These are phyloP conservation scores for Forbesichthys papilliferus DNA, from an alignment of 2,113 vertebrate genomes.

Conservation along the genomic window DNA sequence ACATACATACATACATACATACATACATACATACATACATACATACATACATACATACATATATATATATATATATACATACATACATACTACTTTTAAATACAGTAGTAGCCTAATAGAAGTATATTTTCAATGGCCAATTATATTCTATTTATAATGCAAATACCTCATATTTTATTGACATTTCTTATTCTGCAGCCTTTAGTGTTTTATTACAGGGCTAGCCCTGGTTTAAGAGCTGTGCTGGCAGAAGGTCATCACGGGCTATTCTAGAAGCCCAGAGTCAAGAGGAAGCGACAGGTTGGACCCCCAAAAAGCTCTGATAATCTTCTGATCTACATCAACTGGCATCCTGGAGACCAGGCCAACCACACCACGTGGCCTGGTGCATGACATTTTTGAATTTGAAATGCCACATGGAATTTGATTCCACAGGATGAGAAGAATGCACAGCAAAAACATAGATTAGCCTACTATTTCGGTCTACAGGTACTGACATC, in stretches of 20 bases:
- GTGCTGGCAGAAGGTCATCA: not conserved
- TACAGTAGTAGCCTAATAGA: not conserved
- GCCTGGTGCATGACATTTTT: not conserved
- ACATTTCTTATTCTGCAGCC: too few relatives aligned
- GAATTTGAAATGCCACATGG: too few relatives aligned
- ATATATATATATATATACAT: not conserved
- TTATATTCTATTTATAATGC: too few relatives aligned
- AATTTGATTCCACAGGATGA: too few relatives aligned
- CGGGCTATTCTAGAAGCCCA: not conserved
- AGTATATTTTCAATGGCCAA: too few relatives aligned
- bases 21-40: not conserved
- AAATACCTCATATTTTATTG: too few relatives aligned
- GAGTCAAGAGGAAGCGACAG: not conserved
- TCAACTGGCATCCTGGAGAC: slow-evolving; percentile 1
- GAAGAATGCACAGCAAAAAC: too few relatives aligned
- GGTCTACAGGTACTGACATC: not conserved
- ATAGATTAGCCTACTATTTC: not conserved
- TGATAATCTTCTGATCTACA: slow-evolving; percentile 3
- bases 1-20: not conserved
- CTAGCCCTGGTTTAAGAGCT: not conserved
- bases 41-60: too few relatives aligned
- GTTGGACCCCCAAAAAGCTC: not conserved
- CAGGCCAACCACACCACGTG: not conserved
- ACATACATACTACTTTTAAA: not conserved
- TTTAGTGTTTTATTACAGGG: too few relatives aligned